Conservation (phyloP, 2,797 vertebrate genomes). For the Acrocephalus scirpaceus region DNA sequence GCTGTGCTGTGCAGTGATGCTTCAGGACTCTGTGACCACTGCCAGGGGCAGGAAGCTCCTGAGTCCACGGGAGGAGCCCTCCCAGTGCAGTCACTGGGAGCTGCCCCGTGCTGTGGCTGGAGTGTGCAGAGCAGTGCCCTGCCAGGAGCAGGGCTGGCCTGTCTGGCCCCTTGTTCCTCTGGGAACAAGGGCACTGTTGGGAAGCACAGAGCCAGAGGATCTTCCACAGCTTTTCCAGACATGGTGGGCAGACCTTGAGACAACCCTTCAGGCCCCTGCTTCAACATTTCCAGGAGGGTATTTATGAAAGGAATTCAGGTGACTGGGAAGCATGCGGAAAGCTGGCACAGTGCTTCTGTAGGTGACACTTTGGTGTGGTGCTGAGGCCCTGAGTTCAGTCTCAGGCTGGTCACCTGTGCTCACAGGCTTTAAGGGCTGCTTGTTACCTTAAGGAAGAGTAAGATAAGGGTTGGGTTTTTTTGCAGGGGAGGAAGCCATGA, state of each 20-base stretch:
- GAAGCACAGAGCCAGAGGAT: not conserved
- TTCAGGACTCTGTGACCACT: not conserved
- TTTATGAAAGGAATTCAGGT: not conserved
- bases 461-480: not conserved
- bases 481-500: constrained; percentile 1
- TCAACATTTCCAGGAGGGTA: not conserved
- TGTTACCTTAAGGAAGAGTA: not conserved
- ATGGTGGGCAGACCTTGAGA: not conserved
- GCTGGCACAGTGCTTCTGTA: not conserved
- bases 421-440: not conserved
- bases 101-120: not conserved
- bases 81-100: not conserved
- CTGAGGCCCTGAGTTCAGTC: accelerated
- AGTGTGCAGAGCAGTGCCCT: not conserved
- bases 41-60: not conserved
- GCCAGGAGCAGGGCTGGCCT: not conserved
- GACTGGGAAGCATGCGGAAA: not conserved
- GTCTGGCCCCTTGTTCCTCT: not conserved
- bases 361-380: not conserved
- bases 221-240: not conserved
- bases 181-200: not conserved
- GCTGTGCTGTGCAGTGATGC: not conserved
- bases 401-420: not conserved
- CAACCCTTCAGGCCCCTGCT: not conserved
- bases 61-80: not conserved